These are phyloP conservation scores for Caenorhabditis panamensis DNA, from an alignment of 2,888 invertebrate species.

Conservation along the genomic window DNA sequence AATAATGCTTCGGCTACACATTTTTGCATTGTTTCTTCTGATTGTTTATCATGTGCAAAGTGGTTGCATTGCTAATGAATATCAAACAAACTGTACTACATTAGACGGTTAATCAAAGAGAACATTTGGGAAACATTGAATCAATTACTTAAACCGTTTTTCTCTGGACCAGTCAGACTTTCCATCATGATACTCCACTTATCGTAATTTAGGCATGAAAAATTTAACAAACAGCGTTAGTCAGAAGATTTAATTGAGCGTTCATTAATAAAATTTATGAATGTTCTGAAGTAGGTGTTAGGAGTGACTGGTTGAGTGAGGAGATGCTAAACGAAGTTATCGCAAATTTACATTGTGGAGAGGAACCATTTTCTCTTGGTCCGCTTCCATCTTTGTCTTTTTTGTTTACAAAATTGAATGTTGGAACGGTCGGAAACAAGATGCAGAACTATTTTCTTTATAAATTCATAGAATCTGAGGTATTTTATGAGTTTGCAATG, in stretches of 20 bases:
- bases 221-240: neutral
- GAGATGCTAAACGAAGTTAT: conserved; percentile 58
- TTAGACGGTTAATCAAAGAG: neutral
- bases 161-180: no score
- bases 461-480: no score
- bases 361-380: conserved; percentile 53
- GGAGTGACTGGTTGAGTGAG: conserved; percentile 1
- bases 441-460: no score
- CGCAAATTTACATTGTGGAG: conserved; percentile 60
- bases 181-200: no score
- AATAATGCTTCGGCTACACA: no score
- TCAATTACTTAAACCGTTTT: no score
- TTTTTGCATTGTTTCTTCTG: no score
- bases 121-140: no score
- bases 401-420: no score
- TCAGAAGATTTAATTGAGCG: conserved; percentile 27
- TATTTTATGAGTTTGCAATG: no score
- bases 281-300: conserved; percentile 50
- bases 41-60: conserved; percentile 2
- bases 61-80: conserved; percentile 38
- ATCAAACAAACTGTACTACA: neutral
- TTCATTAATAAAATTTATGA: conserved; percentile 32
- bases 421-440: no score
- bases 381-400: neutral
- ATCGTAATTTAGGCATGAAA: neutral